These are phyloP conservation scores for Dryadula phaetusa DNA, from an alignment of 2,888 invertebrate species.

Conservation along the genomic window DNA sequence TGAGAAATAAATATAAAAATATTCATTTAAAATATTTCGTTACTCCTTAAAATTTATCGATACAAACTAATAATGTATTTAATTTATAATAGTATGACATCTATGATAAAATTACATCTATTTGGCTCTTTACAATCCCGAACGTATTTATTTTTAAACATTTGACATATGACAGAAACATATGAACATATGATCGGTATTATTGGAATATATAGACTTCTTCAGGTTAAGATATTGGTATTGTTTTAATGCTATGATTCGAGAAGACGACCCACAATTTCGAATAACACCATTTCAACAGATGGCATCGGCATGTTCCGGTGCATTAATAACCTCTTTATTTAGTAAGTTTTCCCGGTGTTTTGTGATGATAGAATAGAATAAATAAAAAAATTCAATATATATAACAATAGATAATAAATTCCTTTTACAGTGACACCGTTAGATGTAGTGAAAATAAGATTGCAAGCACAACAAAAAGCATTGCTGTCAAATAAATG, in stretches of 20 bases:
- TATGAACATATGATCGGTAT: constrained; percentile 48
- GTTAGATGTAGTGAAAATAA: constrained; percentile 99
- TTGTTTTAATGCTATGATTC: constrained; percentile 65
- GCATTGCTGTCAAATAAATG: constrained; percentile 92
- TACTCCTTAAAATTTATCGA: background rate
- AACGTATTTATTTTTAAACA: constrained; percentile 16
- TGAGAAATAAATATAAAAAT: background rate
- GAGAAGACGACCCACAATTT: constrained; percentile 89
- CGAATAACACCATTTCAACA: constrained; percentile 92
- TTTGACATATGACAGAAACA: constrained; percentile 31
- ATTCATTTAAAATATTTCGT: background rate
- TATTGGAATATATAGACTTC: constrained; percentile 20
- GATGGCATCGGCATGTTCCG: constrained; percentile 93
- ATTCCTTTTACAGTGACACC: constrained; percentile 92
- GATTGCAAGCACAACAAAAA: constrained; percentile 97
- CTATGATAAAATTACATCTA: background rate
- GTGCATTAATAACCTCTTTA: constrained; percentile 94
- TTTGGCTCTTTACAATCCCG: constrained; percentile 3
- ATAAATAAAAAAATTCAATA: background rate
- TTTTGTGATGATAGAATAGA: background rate
- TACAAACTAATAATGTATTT: background rate
- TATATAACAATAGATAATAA: constrained; percentile 11
- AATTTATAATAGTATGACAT: background rate
- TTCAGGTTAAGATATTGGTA: constrained; percentile 41
- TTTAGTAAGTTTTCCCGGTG: constrained; percentile 86